Evolutionary conservation across 2,797 vertebrate species (phyloP), one percentile per base, ranked within the genome.

Genomic region (Gallinago solitaria): DNA sequence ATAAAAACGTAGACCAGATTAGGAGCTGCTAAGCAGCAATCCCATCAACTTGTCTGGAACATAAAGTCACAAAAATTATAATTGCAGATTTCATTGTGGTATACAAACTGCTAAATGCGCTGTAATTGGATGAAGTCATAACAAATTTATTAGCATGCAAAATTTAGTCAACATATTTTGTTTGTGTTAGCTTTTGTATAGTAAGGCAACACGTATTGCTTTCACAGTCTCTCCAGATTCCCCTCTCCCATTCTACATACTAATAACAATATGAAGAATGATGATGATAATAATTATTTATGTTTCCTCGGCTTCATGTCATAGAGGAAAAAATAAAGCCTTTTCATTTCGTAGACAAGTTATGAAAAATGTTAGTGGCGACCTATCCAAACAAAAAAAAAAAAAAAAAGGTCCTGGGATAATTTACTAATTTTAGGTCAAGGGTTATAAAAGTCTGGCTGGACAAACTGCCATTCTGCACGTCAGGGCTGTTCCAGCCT

Each of bases 31-130:
- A 78, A 93, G 33, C 83, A 87, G 90, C 78, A 95, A 93, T 92
- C 69, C 83, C 87, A 95, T 96, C 95, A 95, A 90, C 75, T 94
- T 90, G 86, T 84, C 90, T 94, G 80, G 89, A 95, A 96, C 68
- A 87, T 92, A 86, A 94, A 95, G 93, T 93, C 53, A 88, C 83
- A 83, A 48, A 87, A 78, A 91, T 82, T 79, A 93, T 95, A 93
- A 97, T 87, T 95, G 84, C 92, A 92, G 76, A 80, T 97, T 95
- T 92, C 89, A 80, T 83, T 89, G 82, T 96, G 83, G 50, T 76
- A 68, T 90, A 88, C 87, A 93, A 81, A 91, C 95, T 94, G 87
- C 95, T 96, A 95, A 96, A 95, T 96, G 74, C 91, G 70, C 77
- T 51, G 0, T 96, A 97, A 96, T 93, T 95, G 75, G 87, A 78